Evolutionary conservation across 2,797 vertebrate species (phyloP), one percentile per base, ranked within the genome.

Genomic region (Pangasius larnaudii): DNA sequence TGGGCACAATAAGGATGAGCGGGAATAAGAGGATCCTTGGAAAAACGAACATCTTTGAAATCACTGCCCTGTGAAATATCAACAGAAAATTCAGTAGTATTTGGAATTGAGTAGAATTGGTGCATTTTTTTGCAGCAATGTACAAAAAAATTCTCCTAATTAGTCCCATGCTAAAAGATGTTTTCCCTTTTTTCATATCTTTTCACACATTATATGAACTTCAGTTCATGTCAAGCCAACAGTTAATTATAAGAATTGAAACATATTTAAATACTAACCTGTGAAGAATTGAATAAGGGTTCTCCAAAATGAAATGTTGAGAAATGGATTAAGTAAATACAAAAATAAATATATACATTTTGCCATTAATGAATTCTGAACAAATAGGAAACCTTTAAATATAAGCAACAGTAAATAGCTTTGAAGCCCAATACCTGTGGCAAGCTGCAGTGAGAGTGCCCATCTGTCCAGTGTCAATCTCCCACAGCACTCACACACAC

Each of bases 401-500:
- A 49, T 78, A 53, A n/a, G 30, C n/a, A 79, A 53, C 7, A 19
- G 53, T 53, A 78, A 78, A 78, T 36, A 79, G 77, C 16, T 56
- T 51, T 27, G 36, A 33, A 0, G 51, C n/a, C 4, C 8, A 36
- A 19, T 79, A 79, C 77, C 77, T 79, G 77, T 79, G 51, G 51
- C 77, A 58, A 36, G 51, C 4, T 79, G 51, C 77, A 58, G n/a
- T 56, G 30, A 33, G 51, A 79, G 18, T 9, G 18, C 77, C 77
- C 77, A 79, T 79, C 51, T 33, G 51, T 79, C 77, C 77, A 79
- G 77, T 56, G 7, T 75, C 24, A 46, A n/a, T 1, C 51, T 79
- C 30, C 51, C n/a, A 79, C 30, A 79, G 51, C 30, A 33, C 49
- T 33, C 18, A 56, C 30, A 13, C 74, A 39, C 39, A 39, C 39